Conservation (phyloP, 2,888 invertebrate species). For the Phasia obesa region DNA sequence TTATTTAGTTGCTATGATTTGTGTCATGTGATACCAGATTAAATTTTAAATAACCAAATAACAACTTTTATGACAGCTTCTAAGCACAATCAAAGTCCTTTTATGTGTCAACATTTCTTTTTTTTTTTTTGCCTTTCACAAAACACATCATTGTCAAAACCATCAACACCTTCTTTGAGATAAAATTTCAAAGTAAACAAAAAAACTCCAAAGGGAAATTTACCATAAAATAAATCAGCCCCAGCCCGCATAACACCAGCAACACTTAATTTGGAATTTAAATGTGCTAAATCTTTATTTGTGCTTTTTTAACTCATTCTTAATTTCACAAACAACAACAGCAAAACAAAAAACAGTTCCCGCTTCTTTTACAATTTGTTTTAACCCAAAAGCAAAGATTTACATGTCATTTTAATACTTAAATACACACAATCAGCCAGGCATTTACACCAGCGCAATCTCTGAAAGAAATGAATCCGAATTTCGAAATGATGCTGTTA, state of each 20-base stretch:
- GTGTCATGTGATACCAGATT: too few relatives aligned
- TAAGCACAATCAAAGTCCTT: not conserved
- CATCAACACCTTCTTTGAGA: constrained; percentile 61
- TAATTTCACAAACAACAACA: constrained; percentile 12
- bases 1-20: too few relatives aligned
- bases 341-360: too few relatives aligned
- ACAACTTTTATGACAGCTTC: not conserved
- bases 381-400: constrained; percentile 73
- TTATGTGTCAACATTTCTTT: constrained; percentile 16
- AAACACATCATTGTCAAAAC: constrained; percentile 61
- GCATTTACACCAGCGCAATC: not conserved
- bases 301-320: not conserved
- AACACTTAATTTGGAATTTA: constrained; percentile 64
- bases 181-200: not conserved
- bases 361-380: not conserved
- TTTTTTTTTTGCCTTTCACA: constrained; percentile 8
- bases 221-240: constrained; percentile 9
- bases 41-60: not conserved
- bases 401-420: constrained; percentile 77
- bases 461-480: not conserved
- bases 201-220: not conserved
- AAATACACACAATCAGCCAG: constrained; percentile 60
- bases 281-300: constrained; percentile 39
- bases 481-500: constrained; percentile 22
- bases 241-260: constrained; percentile 56